Percentiles rank a stretch among this genome's conserved stretches.
phyloP scores from a whole-genome alignment of 2,113 vertebrate genomes.

The Tapirus terrestris region DNA sequence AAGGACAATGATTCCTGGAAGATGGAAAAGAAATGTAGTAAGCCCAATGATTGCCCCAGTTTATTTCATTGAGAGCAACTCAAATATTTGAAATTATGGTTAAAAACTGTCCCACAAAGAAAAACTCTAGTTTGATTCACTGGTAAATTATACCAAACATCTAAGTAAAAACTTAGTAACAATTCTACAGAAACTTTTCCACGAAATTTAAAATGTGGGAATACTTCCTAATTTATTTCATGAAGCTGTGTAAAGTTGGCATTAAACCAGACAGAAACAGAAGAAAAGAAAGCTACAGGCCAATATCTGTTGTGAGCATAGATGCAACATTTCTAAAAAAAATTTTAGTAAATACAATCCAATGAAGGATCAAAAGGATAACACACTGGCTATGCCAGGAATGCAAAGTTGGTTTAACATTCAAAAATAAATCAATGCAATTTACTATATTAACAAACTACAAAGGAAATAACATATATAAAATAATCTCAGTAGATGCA shows the following conservation, averaged over 20 bases:
- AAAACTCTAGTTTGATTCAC: background rate
- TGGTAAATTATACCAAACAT: background rate
- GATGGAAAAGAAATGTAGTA: background rate
- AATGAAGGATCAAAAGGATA: background rate
- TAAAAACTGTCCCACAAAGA: background rate
- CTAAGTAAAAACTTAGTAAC: background rate
- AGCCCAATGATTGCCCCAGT: background rate
- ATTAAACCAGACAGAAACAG: background rate
- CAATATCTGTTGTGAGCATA: background rate
- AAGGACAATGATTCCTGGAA: background rate
- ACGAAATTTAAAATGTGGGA: background rate
- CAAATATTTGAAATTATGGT: background rate
- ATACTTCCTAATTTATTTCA: background rate
- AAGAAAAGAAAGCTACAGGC: background rate
- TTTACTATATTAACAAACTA: background rate
- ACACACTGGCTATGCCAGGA: background rate
- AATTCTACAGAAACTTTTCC: background rate
- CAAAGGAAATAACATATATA: background rate
- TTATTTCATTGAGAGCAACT: background rate
- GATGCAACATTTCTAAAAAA: background rate
- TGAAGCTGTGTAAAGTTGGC: background rate
- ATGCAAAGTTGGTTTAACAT: background rate
- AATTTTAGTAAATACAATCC: background rate
- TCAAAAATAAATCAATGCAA: background rate
- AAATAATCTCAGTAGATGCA: too few species aligned